Conservation (phyloP, 2,797 vertebrate genomes). For the Bufotes viridis region DNA sequence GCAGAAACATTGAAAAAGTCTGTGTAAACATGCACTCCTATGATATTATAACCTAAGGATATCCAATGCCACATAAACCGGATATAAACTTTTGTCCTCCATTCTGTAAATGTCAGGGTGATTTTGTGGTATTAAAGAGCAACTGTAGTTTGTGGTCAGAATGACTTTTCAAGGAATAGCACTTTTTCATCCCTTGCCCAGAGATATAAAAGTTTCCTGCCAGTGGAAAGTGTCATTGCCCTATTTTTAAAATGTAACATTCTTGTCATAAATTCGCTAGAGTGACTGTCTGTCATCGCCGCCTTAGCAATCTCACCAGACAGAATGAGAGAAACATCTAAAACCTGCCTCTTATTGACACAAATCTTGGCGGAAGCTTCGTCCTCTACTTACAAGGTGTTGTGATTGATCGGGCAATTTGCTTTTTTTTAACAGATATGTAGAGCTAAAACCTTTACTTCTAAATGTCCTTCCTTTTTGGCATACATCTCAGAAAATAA, state of each 20-base stretch:
- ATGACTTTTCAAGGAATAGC: not conserved
- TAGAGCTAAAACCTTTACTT: slow-evolving; percentile 60
- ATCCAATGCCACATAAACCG: slow-evolving; percentile 5
- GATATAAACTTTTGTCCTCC: slow-evolving; percentile 2
- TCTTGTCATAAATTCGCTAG: slow-evolving; percentile 48
- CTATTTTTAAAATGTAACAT: slow-evolving; percentile 36
- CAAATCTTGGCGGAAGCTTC: slow-evolving; percentile 59
- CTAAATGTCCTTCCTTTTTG: slow-evolving; percentile 64
- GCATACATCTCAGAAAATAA: slow-evolving; percentile 64
- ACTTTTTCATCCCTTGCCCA: slow-evolving; percentile 5
- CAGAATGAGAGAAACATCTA: slow-evolving; percentile 11
- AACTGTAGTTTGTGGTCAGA: slow-evolving; percentile 3
- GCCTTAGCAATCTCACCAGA: slow-evolving; percentile 31
- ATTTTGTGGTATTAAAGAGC: slow-evolving; percentile 22
- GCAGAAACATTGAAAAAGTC: not conserved
- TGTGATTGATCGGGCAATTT: slow-evolving; percentile 62
- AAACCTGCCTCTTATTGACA: slow-evolving; percentile 57
- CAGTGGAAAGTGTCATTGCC: slow-evolving; percentile 33
- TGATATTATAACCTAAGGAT: not conserved
- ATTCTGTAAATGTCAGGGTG: slow-evolving; percentile 41
- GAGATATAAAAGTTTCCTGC: slow-evolving; percentile 18
- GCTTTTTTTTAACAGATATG: slow-evolving; percentile 20
- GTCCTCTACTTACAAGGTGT: slow-evolving; percentile 45
- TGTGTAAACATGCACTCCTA: slow-evolving; percentile 9
- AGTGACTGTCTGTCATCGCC: not conserved